phyloP scores from a whole-genome alignment of 2,113 vertebrate genomes.

The Eira barbara region DNA sequence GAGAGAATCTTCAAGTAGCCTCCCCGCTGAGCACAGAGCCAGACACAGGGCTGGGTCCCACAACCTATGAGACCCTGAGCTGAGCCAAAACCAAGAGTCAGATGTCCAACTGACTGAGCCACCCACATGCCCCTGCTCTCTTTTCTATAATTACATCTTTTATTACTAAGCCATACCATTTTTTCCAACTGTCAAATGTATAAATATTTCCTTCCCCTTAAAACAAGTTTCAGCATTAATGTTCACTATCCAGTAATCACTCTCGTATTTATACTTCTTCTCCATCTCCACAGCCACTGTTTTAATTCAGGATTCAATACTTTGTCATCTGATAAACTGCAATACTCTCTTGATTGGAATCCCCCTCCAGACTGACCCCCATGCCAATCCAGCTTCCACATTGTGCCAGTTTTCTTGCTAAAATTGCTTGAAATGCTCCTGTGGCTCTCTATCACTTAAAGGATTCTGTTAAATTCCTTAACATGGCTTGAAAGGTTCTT shows the following conservation, averaged over 20 bases:
- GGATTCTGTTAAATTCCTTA: background rate
- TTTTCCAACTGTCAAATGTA: background rate
- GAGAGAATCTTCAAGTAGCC: background rate
- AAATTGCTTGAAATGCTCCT: background rate
- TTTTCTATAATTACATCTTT: background rate
- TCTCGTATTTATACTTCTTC: background rate
- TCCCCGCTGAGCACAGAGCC: background rate
- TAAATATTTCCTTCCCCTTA: background rate
- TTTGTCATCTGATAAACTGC: background rate
- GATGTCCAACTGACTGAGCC: background rate
- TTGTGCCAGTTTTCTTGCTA: background rate
- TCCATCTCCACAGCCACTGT: background rate
- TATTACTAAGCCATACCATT: background rate
- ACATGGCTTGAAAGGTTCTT: background rate
- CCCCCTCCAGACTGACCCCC: background rate
- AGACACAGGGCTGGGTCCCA: background rate
- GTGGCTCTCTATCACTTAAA: background rate
- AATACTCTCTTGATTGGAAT: background rate
- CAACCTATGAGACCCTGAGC: background rate
- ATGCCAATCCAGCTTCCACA: background rate
- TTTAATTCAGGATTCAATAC: background rate
- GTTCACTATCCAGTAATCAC: background rate
- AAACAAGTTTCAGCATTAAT: background rate
- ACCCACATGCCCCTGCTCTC: background rate
- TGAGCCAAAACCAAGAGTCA: background rate